Conservation (phyloP, 2,113 vertebrate species). For the cattle (Bos taurus) region ARS-UCD2.0 NC_037352.1:7126501-7127000, state of each 20-base stretch:
- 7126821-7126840: not conserved
- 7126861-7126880: not conserved
- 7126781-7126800: not conserved
- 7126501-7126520: not conserved
- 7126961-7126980: not conserved
- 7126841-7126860: not conserved
- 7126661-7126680: not conserved
- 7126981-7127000: not conserved
- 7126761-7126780: not conserved
- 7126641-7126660: not conserved
- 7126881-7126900: not conserved
- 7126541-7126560: not conserved
- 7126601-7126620: not conserved
- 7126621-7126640: not conserved
- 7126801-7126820: not conserved
- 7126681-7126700: not conserved
- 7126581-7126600: not conserved
- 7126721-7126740: not conserved
- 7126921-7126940: not conserved
- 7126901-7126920: not conserved
- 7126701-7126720: not conserved
- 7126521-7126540: not conserved
- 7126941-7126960: not conserved
- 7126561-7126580: not conserved
- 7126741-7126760: not conserved